phyloP scores from a whole-genome alignment of 2,797 vertebrate species.

The Meriones psammophilus region DNA sequence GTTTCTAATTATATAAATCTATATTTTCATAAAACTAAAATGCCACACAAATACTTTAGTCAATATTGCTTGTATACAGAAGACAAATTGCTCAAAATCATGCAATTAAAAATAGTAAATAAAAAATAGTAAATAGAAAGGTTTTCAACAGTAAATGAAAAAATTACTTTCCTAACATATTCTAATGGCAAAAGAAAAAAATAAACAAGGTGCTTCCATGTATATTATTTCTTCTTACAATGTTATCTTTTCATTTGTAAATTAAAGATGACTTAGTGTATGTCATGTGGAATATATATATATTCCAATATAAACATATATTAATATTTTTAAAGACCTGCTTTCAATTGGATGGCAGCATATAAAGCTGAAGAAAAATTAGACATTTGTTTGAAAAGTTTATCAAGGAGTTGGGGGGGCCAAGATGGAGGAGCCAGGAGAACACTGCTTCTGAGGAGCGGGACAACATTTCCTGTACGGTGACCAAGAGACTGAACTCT shows the following conservation, averaged over 20 bases:
- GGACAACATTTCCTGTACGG: no score
- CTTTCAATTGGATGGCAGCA: conserved; percentile 29
- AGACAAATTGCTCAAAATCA: conserved; percentile 50
- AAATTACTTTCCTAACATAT: conserved; percentile 1
- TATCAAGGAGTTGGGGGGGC: no score
- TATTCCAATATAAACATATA: neutral
- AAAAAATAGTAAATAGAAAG: neutral
- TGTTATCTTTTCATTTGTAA: conserved; percentile 14
- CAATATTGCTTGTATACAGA: neutral
- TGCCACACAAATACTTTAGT: neutral
- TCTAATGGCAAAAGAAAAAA: neutral
- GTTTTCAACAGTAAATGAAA: conserved; percentile 35
- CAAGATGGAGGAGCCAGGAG: no score
- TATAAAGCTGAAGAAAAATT: conserved; percentile 28
- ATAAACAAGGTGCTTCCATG: neutral
- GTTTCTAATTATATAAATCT: conserved; percentile 44
- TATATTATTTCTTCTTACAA: neutral
- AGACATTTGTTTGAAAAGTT: neutral
- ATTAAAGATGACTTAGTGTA: conserved; percentile 8
- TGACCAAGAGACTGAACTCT: no score
- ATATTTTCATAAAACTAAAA: conserved; percentile 37
- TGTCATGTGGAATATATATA: neutral
- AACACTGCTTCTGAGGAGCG: no score
- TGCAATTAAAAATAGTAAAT: neutral
- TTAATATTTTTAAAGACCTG: conserved; percentile 23